Evolutionary conservation across 2,888 invertebrate genomes (phyloP).

Genomic region (Brenthis hecate): DNA sequence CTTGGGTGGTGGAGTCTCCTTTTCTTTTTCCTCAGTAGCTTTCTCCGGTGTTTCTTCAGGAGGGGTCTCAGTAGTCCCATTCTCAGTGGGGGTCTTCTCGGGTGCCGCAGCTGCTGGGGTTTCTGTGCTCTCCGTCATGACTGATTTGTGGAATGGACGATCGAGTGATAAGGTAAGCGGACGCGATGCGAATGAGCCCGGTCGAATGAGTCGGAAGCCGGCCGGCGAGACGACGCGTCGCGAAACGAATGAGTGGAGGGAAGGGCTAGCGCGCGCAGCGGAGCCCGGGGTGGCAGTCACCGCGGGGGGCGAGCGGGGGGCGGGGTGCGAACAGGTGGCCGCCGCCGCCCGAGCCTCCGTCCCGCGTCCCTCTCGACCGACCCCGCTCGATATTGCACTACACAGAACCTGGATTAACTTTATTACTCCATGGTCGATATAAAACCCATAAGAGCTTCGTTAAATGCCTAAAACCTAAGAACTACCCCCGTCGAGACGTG

Average conservation of each 20-base stretch:
- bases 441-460: conserved; percentile 54
- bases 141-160: conserved; percentile 51
- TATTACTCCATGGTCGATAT: conserved; percentile 66
- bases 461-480: conserved; percentile 43
- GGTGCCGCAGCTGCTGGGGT: conserved; percentile 78
- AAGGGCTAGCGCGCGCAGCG: conserved; percentile 71
- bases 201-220: conserved; percentile 62
- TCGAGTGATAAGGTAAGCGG: conserved; percentile 63
- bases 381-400: conserved; percentile 63
- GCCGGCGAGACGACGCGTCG: conserved; percentile 78
- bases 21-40: conserved; percentile 80
- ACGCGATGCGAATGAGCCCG: conserved; percentile 70
- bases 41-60: conserved; percentile 79
- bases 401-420: conserved; percentile 75
- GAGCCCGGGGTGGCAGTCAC: conserved; percentile 48
- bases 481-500: conserved; percentile 53
- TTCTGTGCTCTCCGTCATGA: conserved; percentile 80
- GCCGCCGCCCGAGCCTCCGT: conserved; percentile 54
- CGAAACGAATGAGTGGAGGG: conserved; percentile 77
- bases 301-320: conserved; percentile 43
- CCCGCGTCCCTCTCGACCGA: conserved; percentile 47
- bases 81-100: conserved; percentile 81
- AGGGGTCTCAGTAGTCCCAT: conserved; percentile 75
- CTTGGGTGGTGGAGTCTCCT: conserved; percentile 84
- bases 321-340: conserved; percentile 68